These are phyloP conservation scores for Pterophyllum scalare DNA, from an alignment of 2,113 vertebrate species.

Conservation along the genomic window DNA sequence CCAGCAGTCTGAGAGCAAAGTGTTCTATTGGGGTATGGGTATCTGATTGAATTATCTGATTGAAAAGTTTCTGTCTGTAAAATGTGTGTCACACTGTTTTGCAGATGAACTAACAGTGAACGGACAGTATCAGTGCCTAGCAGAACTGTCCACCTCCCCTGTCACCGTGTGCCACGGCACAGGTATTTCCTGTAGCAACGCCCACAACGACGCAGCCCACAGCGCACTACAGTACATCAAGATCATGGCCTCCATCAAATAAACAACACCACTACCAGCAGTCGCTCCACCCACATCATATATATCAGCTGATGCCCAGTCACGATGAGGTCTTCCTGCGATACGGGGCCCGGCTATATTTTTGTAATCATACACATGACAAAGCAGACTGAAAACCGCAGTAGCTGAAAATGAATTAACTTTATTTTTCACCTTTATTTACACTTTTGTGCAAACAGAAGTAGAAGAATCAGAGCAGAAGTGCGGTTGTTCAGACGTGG, in stretches of 20 bases:
- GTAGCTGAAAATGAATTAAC: not conserved
- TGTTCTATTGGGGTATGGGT: no score
- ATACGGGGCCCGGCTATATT: slow-evolving; percentile 29
- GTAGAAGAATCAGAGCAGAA: not conserved
- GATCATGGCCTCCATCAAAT: slow-evolving; percentile 79
- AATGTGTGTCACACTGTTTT: slow-evolving; percentile 28
- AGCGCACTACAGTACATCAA: slow-evolving; percentile 88
- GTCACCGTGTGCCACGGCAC: slow-evolving; percentile 86
- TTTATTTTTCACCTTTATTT: slow-evolving; percentile 1
- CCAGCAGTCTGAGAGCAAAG: no score
- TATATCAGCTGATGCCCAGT: slow-evolving; percentile 4
- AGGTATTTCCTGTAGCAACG: slow-evolving; percentile 84
- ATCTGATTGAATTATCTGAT: no score
- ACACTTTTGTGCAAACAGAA: not conserved
- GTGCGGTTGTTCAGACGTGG: not conserved
- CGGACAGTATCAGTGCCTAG: slow-evolving; percentile 86
- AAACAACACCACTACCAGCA: not conserved
- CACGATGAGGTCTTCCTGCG: slow-evolving; percentile 6
- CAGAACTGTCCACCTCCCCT: slow-evolving; percentile 85
- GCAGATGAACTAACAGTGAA: slow-evolving; percentile 87
- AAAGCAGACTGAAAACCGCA: not conserved
- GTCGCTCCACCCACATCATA: not conserved
- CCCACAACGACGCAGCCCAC: slow-evolving; percentile 85
- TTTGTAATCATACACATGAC: slow-evolving; percentile 23
- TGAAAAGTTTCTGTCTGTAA: not conserved